Evolutionary conservation across 1,140 invertebrate genomes (phyloP), one percentile per base, ranked within the genome.

Genomic region (Globodera rostochiensis): DNA sequence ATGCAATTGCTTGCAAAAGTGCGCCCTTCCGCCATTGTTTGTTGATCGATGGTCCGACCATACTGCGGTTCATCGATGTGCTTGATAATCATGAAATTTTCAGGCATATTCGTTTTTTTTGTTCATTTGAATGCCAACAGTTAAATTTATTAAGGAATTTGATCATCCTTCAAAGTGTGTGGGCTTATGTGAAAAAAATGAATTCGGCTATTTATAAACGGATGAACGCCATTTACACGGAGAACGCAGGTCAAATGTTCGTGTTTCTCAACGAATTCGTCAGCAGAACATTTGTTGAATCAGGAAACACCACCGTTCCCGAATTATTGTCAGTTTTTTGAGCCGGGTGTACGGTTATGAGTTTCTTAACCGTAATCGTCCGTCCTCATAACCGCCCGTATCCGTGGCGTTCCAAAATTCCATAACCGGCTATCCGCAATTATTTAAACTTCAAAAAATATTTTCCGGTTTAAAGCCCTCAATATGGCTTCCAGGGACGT

Each of bases 221-320:
- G 9, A 60, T 86, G 21, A 53, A 70, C 15, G 64, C 78, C 46
- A 53, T 83, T 57, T 85, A 84, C 74, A 67, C 76, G 74, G 71
- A 71, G 53, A 85, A 73, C 74, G 53, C 57, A 21, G 64, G 69
- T 21, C 79, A 84, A n/a, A 79, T 85, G 57, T 87, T 87, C 67
- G 77, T 86, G 21, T 87, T 87, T 45, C 70, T 84, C n/a, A 86
- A 86, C 50, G 85, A 86, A 60, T 86, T 83, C 67, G 50, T 83
- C n/a, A 77, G 46, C 4, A 80, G 76, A 53, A 87, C 86, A 9
- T 87, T 83, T 73, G 83, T 80, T n/a, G 74, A 84, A 64, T 77
- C 76, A 4, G 71, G 71, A 36, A 11, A 67, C 11, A 76, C 49
- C 46, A 57, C 74, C n/a, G 49, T 76, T 1, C 77, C 77, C 6